phyloP scores from a whole-genome alignment of 1,140 invertebrate genomes.

The Drosophila prosaltans region DNA sequence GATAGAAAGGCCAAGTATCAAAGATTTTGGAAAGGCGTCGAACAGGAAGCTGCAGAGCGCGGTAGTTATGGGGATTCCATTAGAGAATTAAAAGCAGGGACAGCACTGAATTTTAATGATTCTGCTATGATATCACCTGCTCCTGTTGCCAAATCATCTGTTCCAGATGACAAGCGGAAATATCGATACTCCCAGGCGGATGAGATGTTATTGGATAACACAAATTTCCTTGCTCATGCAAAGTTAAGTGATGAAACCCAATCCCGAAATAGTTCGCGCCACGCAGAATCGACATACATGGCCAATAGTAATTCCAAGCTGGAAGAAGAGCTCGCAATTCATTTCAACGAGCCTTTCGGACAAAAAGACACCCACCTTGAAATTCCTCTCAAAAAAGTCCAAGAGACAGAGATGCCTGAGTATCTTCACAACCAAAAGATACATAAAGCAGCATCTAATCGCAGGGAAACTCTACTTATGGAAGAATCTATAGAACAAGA shows the following conservation, averaged over 20 bases:
- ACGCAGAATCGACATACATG: constrained; percentile 49
- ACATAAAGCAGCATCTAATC: background rate
- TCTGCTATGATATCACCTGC: constrained; percentile 49
- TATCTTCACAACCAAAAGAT: background rate
- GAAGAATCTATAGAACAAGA: constrained; percentile 28
- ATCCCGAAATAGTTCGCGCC: constrained; percentile 53
- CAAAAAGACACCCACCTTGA: background rate
- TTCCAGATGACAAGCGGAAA: constrained; percentile 22
- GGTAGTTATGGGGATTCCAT: background rate
- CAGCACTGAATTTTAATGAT: constrained; percentile 57
- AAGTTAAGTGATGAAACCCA: constrained; percentile 63
- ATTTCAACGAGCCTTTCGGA: background rate
- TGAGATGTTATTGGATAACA: constrained; percentile 65
- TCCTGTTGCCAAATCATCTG: background rate
- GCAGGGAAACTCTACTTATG: constrained; percentile 16
- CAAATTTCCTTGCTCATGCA: constrained; percentile 66
- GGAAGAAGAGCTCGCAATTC: constrained; percentile 29
- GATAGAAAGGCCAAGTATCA: constrained; percentile 35
- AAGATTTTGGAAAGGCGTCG: constrained; percentile 28
- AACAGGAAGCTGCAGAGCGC: constrained; percentile 9
- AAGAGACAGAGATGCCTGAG: background rate
- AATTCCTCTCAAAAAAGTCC: background rate
- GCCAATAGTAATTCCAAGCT: constrained; percentile 40
- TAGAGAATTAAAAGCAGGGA: constrained; percentile 35
- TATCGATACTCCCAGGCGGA: constrained; percentile 66